Evolutionary conservation across 2,797 vertebrate species (phyloP), one percentile per base, ranked within the genome.

Genomic region (Neosilurus hyrtlii): DNA sequence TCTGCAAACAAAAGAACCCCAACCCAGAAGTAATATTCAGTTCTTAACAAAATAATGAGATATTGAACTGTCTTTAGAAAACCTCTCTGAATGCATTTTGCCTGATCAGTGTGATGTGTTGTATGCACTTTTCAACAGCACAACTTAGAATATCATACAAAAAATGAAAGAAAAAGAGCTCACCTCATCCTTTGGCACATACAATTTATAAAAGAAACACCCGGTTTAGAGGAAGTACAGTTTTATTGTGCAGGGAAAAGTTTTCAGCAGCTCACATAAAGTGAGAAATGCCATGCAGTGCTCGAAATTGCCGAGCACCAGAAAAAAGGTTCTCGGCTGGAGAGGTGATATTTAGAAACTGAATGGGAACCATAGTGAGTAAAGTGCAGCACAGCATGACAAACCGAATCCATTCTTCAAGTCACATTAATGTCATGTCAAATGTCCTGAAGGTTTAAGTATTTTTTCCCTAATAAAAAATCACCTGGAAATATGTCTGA

Each of bases 311-410:
- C 54, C 49, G 43, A 37, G 22, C 81, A 35, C 37, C 54, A 70
- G 72, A 77, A 86, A 84, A 79, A 68, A 24, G 70, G 61, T 24
- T 79, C 67, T 83, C 35, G 10, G 78, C 54, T 87, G 77, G 67
- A 80, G 84, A 57, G 73, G 76, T 80, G 85, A 83, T 85, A 79
- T 86, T 88, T 88, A 83, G 54, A 79, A 83, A 68, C 68, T 84
- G 83, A 88, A 86, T 80, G 68, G 68, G 59, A 84, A 61, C 37
- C 75, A 78, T 52, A 1, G 65, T 52, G 73, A 51, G 71, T 78
- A 75, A 79, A 72, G 43, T 56, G 51, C 76, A 56, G 26, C 79
- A 78, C 77, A 85, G 74, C 71, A 81, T 82, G 71, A 61, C 12
- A 1, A 26, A 62, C 82, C 76, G 83, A 87, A 84, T 87, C 79